Conservation (phyloP, 2,888 invertebrate species). For the Anaspis maculata region DNA sequence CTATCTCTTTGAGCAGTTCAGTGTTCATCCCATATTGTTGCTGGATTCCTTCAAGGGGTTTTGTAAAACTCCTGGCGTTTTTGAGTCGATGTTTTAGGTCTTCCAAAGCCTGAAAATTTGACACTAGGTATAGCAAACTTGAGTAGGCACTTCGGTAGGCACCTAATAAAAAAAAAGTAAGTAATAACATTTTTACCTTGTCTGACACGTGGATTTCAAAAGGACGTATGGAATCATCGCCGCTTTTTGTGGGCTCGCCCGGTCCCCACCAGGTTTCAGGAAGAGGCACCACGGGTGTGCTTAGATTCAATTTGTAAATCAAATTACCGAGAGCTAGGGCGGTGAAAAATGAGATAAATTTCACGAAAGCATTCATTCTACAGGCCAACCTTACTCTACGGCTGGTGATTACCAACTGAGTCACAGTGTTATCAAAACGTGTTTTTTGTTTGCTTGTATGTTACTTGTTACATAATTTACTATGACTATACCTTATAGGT, state of each 20-base stretch:
- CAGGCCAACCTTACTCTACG: too few relatives aligned
- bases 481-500: too few relatives aligned
- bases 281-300: conserved; percentile 1
- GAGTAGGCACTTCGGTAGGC: too few relatives aligned
- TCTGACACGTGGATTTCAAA: conserved; percentile 54
- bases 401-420: too few relatives aligned
- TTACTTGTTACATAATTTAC: too few relatives aligned
- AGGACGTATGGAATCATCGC: conserved; percentile 47
- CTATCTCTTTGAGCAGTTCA: conserved; percentile 53
- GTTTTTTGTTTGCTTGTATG: too few relatives aligned
- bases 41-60: conserved; percentile 54
- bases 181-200: conserved; percentile 50
- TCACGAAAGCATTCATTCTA: conserved; percentile 8
- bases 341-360: conserved; percentile 7
- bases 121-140: background rate
- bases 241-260: conserved; percentile 40
- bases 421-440: too few relatives aligned
- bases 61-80: conserved; percentile 31
- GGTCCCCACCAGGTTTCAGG: conserved; percentile 52
- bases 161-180: too few relatives aligned
- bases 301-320: conserved; percentile 7
- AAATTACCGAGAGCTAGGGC: conserved; percentile 10
- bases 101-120: conserved; percentile 42
- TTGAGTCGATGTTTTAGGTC: conserved; percentile 49
- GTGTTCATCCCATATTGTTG: conserved; percentile 77